Evolutionary conservation across 2,888 invertebrate genomes (phyloP).

Genomic region (Cenopis cana): DNA sequence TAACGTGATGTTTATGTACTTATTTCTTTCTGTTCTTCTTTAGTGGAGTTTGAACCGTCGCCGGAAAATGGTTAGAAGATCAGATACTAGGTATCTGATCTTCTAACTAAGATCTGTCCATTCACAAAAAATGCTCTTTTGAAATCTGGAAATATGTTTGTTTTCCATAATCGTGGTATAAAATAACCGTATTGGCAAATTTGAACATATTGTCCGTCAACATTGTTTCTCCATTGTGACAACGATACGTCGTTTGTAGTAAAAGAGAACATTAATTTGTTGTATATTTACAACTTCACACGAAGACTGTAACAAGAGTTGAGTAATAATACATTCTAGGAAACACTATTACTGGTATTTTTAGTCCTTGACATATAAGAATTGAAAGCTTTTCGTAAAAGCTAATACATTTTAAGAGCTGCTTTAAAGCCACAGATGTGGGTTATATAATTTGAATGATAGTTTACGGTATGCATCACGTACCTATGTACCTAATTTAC

Average conservation of each 20-base stretch:
- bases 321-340: conserved; percentile 61
- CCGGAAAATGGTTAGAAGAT: neutral
- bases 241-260: conserved; percentile 8
- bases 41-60: too few species aligned
- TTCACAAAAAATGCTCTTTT: neutral
- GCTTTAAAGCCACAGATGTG: neutral
- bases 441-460: neutral
- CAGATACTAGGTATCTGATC: too few species aligned
- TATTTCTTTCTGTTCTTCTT: too few species aligned
- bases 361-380: conserved; percentile 53
- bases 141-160: too few species aligned
- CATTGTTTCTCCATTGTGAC: conserved; percentile 12
- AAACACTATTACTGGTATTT: conserved; percentile 53
- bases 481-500: too few species aligned
- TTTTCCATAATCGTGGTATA: too few species aligned
- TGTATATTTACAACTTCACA: conserved; percentile 67
- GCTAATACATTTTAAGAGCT: neutral
- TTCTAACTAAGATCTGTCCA: too few species aligned
- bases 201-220: neutral
- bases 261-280: conserved; percentile 65
- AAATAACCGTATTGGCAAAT: neutral
- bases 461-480: too few species aligned
- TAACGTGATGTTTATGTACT: too few species aligned
- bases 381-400: neutral
- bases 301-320: conserved; percentile 63